A percentile compares a stretch with the other conserved stretches of the same genome.
Conservation (phyloP, 2,113 vertebrate species). For the Arvicanthis niloticus region DNA sequence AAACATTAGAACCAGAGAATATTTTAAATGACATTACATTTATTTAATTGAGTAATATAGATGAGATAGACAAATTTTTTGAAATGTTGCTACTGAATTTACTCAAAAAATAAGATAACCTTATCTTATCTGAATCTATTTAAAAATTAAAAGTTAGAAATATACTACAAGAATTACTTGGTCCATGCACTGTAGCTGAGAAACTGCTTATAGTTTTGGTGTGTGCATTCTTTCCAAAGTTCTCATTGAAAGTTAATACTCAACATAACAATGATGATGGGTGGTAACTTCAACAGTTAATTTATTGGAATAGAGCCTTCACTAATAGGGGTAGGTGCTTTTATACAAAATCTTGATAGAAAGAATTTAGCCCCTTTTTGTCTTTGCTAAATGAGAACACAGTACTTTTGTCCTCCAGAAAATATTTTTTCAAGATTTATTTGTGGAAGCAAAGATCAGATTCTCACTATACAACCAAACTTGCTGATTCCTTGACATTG, state of each 20-base stretch:
- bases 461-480: not conserved
- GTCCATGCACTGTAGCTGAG: not conserved
- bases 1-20: not conserved
- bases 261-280: not conserved
- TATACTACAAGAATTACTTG: not conserved
- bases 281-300: not conserved
- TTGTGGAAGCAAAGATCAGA: not conserved
- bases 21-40: not conserved
- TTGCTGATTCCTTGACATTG: not conserved
- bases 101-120: not conserved
- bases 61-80: not conserved
- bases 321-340: not conserved
- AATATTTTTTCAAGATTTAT: not conserved
- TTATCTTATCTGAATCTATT: not conserved
- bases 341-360: not conserved
- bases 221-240: not conserved
- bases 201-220: not conserved
- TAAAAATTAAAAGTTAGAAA: conserved; percentile 24
- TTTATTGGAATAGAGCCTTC: not conserved
- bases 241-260: not conserved
- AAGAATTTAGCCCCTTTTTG: not conserved
- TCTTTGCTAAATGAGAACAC: not conserved
- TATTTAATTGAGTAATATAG: not conserved
- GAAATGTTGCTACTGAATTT: not conserved
- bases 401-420: not conserved